Percentiles rank a stretch among this genome's conserved stretches.
phyloP scores from a whole-genome alignment of 1,140 invertebrate species.

The Eumeta japonica region DNA sequence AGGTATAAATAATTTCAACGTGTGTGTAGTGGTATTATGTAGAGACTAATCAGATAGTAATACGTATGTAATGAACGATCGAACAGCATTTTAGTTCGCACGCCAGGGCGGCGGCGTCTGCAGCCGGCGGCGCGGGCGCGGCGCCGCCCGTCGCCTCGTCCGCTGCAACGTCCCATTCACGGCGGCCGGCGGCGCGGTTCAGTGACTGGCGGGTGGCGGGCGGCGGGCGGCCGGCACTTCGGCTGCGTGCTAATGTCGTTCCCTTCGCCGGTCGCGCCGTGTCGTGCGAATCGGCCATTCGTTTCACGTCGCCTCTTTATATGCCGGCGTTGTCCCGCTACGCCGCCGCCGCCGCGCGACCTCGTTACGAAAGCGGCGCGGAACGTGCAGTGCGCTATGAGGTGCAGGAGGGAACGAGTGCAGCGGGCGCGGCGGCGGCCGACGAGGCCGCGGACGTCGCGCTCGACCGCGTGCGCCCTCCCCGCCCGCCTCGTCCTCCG shows the following conservation, averaged over 20 bases:
- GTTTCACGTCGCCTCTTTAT: slow-evolving; percentile 22
- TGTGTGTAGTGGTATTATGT: too few species aligned
- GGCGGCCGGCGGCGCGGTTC: slow-evolving; percentile 39
- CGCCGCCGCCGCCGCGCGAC: slow-evolving; percentile 30
- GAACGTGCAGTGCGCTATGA: slow-evolving; percentile 46
- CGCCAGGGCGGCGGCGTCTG: not conserved
- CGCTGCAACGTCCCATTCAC: slow-evolving; percentile 50
- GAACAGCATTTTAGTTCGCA: not conserved
- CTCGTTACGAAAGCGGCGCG: slow-evolving; percentile 29
- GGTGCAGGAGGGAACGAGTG: slow-evolving; percentile 37
- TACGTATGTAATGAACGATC: too few species aligned
- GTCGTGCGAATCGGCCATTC: not conserved
- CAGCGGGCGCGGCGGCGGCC: too few species aligned
- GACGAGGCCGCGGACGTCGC: slow-evolving; percentile 34
- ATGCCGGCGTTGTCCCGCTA: slow-evolving; percentile 38
- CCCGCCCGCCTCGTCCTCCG: slow-evolving; percentile 25
- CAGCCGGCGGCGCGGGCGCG: not conserved
- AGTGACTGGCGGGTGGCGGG: slow-evolving; percentile 27
- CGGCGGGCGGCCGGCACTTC: slow-evolving; percentile 42
- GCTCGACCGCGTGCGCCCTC: slow-evolving; percentile 39
- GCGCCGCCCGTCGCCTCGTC: slow-evolving; percentile 20
- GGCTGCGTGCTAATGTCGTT: slow-evolving; percentile 37
- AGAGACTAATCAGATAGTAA: too few species aligned
- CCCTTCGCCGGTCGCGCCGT: not conserved
- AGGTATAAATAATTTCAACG: too few species aligned